Base-by-base conservation (phyloP, 2,888 invertebrate species). In the Xestia sexstrigata region DNA sequence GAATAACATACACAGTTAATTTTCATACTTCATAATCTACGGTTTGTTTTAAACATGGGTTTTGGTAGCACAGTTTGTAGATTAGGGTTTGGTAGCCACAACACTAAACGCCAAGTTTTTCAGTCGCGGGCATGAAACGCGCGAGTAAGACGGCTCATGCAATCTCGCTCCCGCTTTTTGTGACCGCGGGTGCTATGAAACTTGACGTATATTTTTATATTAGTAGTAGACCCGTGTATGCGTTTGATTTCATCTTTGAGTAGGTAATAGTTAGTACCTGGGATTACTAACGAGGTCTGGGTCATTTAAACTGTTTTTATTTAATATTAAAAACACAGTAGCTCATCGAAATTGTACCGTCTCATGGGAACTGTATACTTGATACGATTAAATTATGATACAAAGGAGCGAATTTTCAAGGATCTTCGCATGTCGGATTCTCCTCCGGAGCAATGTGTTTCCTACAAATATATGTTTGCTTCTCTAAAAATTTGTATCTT, bases 51-150 rank as follows among this genome's bases (percentile, higher is more conserved):
- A 83, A 79, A 82, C 55, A 69, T 84, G 78, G 87, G 86, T 85
- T 87, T 84, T 84, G 91, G 90, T 91, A 86, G 91, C 91, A 91
- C 91, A 74, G 70, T 86, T 86, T 82, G 87, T 89, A 88, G 85
- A 72, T 76, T 82, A 71, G 47, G 72, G 67, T 75, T 81, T 58
- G 70, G 71, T 79, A 86, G 85, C 76, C 77, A 77, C 70, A 68
- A 74, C 82, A 83, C 75, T 84, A 52, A 23, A 71, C 35, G 49
- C 23, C 42, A 35, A 52, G 26, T 26, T 11, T 52, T 42, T 62
- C 72, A 62, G 23, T 72, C 17, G n/a, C n/a, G 30, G 74, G 65
- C 55, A 73, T 47, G 1, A 49, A 47, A 49, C 13, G 47, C 58
- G 26, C 26, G 55, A 81, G 42, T 2, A 15, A 42, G 11, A 26